Evolutionary conservation across 1,140 invertebrate species (phyloP), one percentile per base, ranked within the genome.

Genomic region (Thaumatotibia leucotreta): DNA sequence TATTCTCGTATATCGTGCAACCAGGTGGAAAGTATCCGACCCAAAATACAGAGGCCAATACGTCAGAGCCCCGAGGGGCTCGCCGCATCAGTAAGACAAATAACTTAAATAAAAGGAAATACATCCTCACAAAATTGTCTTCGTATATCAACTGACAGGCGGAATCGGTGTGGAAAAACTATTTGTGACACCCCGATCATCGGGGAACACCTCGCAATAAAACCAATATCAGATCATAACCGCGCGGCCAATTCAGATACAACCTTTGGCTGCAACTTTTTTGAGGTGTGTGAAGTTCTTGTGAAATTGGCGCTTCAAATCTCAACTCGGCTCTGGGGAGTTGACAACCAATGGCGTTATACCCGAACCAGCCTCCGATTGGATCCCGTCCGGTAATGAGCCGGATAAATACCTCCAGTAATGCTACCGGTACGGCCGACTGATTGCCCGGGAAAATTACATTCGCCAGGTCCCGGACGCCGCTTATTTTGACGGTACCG

Each of bases 351-450:
- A 78, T 81, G 77, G 72, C 66, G 54, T 62, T 33, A 23, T 35
- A 52, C 35, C 68, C 61, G 72, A 61, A 61, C 65, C 54, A 70
- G 66, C 45, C 72, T 66, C 52, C 74, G 74, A 83, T 83, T 80
- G 79, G 82, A 76, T 82, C 70, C 77, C 65, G 73, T 65, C 35
- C 65, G 62, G 70, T 82, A 84, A 82, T 84, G 78, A 84, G 75
- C 68, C 62, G 75, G 75, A 84, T 81, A 78, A 78, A 80, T 80
- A 80, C 73, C 74, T 50, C 23, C 66, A 70, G 74, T 76, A 75
- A 75, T 76, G 71, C 73, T 67, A 52, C 45, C 65, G 67, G 69
- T 45, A 45, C 39, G 24, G 52, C 52, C 52, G 52, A 73, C 71
- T 72, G 70, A 73, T 70, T 69, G 70, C 64, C 62, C n/a, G n/a